Evolutionary conservation across 2,113 vertebrate species (phyloP).

Genomic region (rabbit (Oryctolagus cuniculus)): DNA sequence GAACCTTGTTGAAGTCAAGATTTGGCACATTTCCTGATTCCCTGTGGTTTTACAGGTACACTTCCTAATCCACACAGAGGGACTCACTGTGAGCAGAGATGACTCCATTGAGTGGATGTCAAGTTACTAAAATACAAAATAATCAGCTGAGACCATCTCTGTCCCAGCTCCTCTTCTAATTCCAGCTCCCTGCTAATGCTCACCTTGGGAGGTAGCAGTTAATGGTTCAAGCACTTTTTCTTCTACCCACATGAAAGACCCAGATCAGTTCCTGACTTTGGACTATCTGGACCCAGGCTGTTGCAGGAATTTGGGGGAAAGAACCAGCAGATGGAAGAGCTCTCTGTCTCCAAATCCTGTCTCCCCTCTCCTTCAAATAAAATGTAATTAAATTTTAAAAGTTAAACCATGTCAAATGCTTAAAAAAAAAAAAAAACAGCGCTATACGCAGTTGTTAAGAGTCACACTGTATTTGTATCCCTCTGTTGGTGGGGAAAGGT

Average conservation of each 20-base stretch:
- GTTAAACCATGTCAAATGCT: background rate
- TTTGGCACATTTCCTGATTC: background rate
- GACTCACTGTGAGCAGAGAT: background rate
- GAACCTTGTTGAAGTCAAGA: background rate
- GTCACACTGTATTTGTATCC: constrained; percentile 88
- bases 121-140: background rate
- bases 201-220: no score
- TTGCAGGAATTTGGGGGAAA: no score
- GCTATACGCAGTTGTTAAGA: background rate
- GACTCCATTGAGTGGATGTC: background rate
- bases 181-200: no score
- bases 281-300: no score
- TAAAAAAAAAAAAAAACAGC: background rate
- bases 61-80: background rate
- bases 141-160: background rate
- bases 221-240: no score
- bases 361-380: no score
- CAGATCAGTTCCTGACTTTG: no score
- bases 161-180: no score
- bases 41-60: background rate
- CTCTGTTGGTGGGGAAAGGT: constrained; percentile 93
- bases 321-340: no score
- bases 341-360: no score
- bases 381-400: no score
- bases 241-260: no score